Conservation (phyloP, 2,113 vertebrate genomes). For the Lampris incognitus region DNA sequence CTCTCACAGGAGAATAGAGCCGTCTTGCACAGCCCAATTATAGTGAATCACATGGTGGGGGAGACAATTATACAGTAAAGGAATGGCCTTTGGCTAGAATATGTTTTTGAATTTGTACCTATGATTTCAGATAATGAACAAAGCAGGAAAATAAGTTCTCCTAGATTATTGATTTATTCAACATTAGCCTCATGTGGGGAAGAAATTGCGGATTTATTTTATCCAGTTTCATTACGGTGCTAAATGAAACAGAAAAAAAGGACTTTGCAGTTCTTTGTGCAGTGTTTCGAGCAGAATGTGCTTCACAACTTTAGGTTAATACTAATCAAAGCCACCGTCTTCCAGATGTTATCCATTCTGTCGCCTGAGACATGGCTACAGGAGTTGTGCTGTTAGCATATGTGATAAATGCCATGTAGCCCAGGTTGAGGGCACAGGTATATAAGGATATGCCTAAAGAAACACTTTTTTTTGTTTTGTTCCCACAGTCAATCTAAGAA, state of each 20-base stretch:
- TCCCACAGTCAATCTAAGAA: conserved; percentile 36
- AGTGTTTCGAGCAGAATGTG: conserved; percentile 1
- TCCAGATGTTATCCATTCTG: conserved; percentile 51
- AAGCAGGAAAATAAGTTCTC: conserved; percentile 54
- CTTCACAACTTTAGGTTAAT: conserved; percentile 41
- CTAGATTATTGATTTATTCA: conserved; percentile 64
- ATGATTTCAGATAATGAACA: conserved; percentile 74
- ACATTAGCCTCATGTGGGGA: conserved; percentile 36
- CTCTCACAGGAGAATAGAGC: conserved; percentile 66
- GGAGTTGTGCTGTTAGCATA: conserved; percentile 39
- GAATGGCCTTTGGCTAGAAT: conserved; percentile 77
- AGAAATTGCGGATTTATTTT: conserved; percentile 27
- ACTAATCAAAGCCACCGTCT: conserved; percentile 57
- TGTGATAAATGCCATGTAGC: conserved; percentile 12
- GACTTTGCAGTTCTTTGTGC: neutral
- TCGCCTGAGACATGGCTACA: conserved; percentile 41
- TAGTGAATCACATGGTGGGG: conserved; percentile 69
- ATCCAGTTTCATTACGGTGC: conserved; percentile 24
- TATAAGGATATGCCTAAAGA: conserved; percentile 28
- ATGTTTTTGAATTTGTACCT: conserved; percentile 78
- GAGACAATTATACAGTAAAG: conserved; percentile 78
- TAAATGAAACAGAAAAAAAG: conserved; percentile 38
- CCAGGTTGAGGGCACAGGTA: conserved; percentile 24
- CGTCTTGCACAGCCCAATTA: conserved; percentile 78
- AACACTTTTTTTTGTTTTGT: conserved; percentile 15